A percentile compares a stretch with the other conserved stretches of the same genome.
phyloP scores from a whole-genome alignment of 2,113 vertebrate genomes.

The Polyodon spathula region DNA sequence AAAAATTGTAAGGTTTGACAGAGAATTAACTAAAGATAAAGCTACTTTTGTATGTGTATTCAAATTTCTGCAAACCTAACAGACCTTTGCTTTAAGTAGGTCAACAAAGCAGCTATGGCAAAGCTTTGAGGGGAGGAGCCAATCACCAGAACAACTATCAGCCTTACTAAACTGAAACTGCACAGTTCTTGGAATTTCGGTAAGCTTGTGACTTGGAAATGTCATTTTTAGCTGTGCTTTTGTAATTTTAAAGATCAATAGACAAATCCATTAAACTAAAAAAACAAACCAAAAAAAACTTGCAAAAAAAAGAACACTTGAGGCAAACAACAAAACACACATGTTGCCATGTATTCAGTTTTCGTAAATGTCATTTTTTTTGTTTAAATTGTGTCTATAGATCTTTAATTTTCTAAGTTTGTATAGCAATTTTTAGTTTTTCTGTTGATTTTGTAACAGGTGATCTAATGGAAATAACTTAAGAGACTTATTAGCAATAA shows the following conservation, averaged over 20 bases:
- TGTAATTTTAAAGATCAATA: conserved; percentile 81
- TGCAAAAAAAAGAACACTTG: background rate
- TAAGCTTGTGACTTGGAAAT: conserved; percentile 21
- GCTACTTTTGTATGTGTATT: no score
- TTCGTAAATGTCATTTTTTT: conserved; percentile 51
- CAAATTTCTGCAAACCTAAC: no score
- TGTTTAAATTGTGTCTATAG: conserved; percentile 74
- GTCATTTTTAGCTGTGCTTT: conserved; percentile 21
- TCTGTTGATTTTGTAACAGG: conserved; percentile 83
- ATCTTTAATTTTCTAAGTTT: conserved; percentile 76
- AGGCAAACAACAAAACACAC: conserved; percentile 19
- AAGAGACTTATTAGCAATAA: conserved; percentile 78
- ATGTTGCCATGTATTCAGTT: conserved; percentile 18
- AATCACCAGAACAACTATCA: conserved; percentile 90
- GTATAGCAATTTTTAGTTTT: conserved; percentile 68
- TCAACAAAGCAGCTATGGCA: conserved; percentile 78
- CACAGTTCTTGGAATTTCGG: conserved; percentile 24
- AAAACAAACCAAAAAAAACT: no score
- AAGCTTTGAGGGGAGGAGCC: conserved; percentile 72
- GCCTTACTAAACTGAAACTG: conserved; percentile 64
- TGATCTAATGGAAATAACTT: conserved; percentile 79
- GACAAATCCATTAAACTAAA: conserved; percentile 62
- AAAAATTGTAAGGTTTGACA: no score
- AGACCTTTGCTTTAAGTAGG: conserved; percentile 39
- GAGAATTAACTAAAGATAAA: no score